These are phyloP conservation scores for Physella acuta DNA, from an alignment of 1,140 invertebrate species.

Conservation along the genomic window DNA sequence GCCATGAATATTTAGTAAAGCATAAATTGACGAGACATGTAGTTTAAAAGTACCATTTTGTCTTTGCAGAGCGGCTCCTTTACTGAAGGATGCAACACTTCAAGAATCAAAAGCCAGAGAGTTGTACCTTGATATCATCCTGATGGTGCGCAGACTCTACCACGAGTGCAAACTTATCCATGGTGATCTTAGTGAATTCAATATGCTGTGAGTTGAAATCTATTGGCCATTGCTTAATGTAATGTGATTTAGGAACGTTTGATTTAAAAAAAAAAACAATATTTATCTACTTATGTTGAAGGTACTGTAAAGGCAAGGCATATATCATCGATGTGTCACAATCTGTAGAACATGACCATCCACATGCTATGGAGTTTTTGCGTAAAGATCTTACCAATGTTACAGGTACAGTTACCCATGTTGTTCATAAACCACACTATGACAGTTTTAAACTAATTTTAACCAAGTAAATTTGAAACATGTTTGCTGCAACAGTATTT, in stretches of 20 bases:
- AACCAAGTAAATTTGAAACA: too few species aligned
- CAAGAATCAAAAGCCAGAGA: conserved; percentile 62
- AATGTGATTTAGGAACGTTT: not conserved
- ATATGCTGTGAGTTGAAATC: conserved; percentile 73
- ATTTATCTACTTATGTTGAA: too few species aligned
- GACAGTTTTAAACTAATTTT: too few species aligned
- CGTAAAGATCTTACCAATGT: conserved; percentile 94
- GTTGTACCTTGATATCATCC: conserved; percentile 86
- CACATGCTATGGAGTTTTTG: conserved; percentile 89
- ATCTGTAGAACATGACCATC: conserved; percentile 97
- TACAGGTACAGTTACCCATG: conserved; percentile 58
- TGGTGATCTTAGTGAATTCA: conserved; percentile 97
- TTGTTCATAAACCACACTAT: too few species aligned
- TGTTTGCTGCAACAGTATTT: too few species aligned
- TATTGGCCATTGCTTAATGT: too few species aligned
- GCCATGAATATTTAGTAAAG: too few species aligned
- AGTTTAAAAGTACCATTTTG: too few species aligned
- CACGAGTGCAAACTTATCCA: conserved; percentile 92
- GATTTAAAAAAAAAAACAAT: too few species aligned
- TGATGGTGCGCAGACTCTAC: conserved; percentile 89
- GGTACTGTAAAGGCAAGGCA: conserved; percentile 76
- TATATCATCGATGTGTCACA: conserved; percentile 97
- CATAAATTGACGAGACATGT: too few species aligned
- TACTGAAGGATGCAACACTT: conserved; percentile 60
- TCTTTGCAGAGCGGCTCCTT: conserved; percentile 50